Base-by-base conservation (phyloP, 2,797 vertebrate species). In the Sebastiscus albofasciatus region DNA sequence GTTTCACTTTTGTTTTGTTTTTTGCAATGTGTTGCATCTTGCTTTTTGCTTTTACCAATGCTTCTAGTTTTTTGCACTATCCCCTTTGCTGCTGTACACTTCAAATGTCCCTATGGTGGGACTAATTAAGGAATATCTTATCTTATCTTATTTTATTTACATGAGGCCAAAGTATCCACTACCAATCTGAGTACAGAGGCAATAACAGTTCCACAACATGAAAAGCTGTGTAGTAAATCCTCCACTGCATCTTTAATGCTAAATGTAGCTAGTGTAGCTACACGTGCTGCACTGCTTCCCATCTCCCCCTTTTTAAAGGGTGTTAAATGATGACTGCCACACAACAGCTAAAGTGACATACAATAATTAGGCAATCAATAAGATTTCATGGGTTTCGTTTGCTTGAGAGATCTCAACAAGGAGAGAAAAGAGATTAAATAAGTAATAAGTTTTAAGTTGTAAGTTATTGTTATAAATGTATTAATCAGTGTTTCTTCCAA, bases 281-380 rank as follows among this genome's bases (percentile, higher is more conserved):
- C 77, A 81, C 20, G 11, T 77, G 60, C 67, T 75, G 34, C 54
- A 11, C 5, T 13, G 22, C 56, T 42, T 70, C 22, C 34, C 61
- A 49, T n/a, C 70, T 68, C 78, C 66, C 24, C 42, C 56, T 61
- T 82, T 84, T 90, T 87, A 89, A 90, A 92, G 81, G 85, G 78
- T 83, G 24, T 72, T 85, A 67, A 52, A 65, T 64, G 27, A 75
- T 61, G 56, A 90, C 73, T 78, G 34, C 49, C 66, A 84, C 67
- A 33, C 31, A 79, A 80, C 39, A 73, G 26, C 27, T 74, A 42
- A 67, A 61, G 39, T 84, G 54, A 72, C 67, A 65, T 77, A 65
- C 49, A 75, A 31, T 60, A 70, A 72, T 85, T 55, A 66, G 64
- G 60, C 62, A 85, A 80, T 90, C 67, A 72, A 18, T 82, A 46